Base-by-base conservation (phyloP, 2,113 vertebrate genomes). In the Puffinus mauretanicus region DNA sequence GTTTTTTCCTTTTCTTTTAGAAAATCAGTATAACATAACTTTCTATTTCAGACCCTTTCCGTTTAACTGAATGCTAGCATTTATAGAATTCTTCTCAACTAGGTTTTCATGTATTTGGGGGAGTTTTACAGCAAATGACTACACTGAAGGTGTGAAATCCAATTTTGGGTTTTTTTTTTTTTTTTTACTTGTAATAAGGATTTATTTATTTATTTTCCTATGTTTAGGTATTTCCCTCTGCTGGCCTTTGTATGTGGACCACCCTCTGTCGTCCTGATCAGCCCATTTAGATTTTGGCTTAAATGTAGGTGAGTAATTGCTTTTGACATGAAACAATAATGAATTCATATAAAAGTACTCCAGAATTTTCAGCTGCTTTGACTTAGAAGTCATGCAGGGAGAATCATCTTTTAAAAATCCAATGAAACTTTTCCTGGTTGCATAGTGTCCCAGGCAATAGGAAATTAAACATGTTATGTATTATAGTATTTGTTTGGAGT, bases 141-240 rank as follows among this genome's bases (percentile, higher is more conserved):
- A 4, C 29, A 24, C 25, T 93, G 44, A 15, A 70, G 78, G 14
- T 51, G 18, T 52, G 27, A 92, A 84, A 84, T 83, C 7, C 2
- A 8, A 11, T 40, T 40, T 40, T 40, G 38, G n/a, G n/a, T n/a
- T n/a, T 40, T 40, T 13, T 84, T 17, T 16, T 52, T 58, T 75
- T 51, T 75, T 80, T 20, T 27, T 13, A 40, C 38, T 78, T 79
- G 21, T 73, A 73, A 32, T 58, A 80, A 67, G 16, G 29, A 58
- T 52, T 88, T 9, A 12, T 32, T 34, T 30, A 21, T 57, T 34
- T 44, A 21, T 87, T 29, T 17, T 9, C 38, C 25, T 79, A 0
- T 86, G 51, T 93, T 94, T 91, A 96, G 90, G 58, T 93, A 36
- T 93, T 96, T 93, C 17, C 25, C 46, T 61, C 66, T 76, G 13